Evolutionary conservation across 2,888 invertebrate species (phyloP), one percentile per base, ranked within the genome.

Genomic region (Adineta ricciae): DNA sequence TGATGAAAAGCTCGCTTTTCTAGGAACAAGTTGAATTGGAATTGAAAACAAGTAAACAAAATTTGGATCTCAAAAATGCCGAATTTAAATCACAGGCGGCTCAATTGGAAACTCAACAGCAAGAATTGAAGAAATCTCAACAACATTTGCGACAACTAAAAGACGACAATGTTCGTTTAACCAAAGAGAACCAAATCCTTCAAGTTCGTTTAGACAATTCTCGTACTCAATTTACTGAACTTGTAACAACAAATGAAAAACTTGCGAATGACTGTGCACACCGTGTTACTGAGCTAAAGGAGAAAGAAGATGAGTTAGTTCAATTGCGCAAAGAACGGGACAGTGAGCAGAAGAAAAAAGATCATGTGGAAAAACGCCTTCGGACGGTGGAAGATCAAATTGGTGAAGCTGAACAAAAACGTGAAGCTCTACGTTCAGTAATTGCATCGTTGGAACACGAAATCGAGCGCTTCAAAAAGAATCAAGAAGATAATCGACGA

Each of bases 11-110:
- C 38, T 78, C 38, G 11, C 21, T 19, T 73, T 38, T 24, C 24
- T 88, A 89, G 83, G 93, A 92, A 88, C 92, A 92, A 87, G 92
- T 92, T 21, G 90, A 90, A 2, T 91, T 92, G 0, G 94, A 94
- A 86, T 90, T 92, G 38, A 90, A 89, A 24, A 91, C 92, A 11
- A 88, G 93, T 41, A 92, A 91, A 83, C 86, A 89, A 38, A 90
- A 90, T 83, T 87, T 90, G n/a, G 90, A 91, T 83, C 87, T 89
- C 19, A 92, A 91, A 90, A 89, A 92, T 87, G 88, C 88, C 21
- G 90, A 92, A 89, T 92, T 93, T 3, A 89, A 89, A 86, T 92
- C 88, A 32, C 89, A 89, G 86, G 89, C 89, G 87, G 89, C 88
- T 72, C 87, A 88, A 24, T 88, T 88, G 87, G 89, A 90, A 86